A percentile compares a stretch with the other conserved stretches of the same genome.
Evolutionary conservation across 1,140 invertebrate species (phyloP).

Genomic region (Leptonema lineaticorne): DNA sequence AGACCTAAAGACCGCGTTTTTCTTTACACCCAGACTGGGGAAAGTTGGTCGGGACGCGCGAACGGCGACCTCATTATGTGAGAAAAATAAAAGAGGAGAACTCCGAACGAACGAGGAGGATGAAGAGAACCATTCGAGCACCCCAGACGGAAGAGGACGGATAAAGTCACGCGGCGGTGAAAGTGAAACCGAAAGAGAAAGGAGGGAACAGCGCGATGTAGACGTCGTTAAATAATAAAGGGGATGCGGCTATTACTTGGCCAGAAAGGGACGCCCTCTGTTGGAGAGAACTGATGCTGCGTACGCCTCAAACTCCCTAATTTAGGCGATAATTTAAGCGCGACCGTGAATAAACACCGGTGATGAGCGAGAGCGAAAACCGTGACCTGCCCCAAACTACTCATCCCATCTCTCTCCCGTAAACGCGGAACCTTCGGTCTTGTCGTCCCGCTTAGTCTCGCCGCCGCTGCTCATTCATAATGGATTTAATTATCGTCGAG

Average conservation of each 20-base stretch:
- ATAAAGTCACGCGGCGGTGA: background rate
- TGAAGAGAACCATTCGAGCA: slow-evolving; percentile 24
- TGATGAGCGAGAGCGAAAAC: slow-evolving; percentile 26
- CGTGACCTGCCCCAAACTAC: slow-evolving; percentile 37
- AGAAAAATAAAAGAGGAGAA: slow-evolving; percentile 9
- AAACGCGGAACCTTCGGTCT: background rate
- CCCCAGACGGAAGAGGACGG: too few species aligned
- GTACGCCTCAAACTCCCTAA: slow-evolving; percentile 8
- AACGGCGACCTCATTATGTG: slow-evolving; percentile 32
- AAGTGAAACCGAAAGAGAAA: slow-evolving; percentile 10
- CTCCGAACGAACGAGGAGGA: slow-evolving; percentile 18
- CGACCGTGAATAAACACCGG: slow-evolving; percentile 37
- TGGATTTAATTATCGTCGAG: slow-evolving; percentile 42
- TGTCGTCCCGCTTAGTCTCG: slow-evolving; percentile 8
- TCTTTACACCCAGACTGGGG: background rate
- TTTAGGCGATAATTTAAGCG: slow-evolving; percentile 33
- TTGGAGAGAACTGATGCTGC: slow-evolving; percentile 19
- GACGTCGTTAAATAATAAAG: slow-evolving; percentile 29
- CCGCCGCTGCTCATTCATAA: slow-evolving; percentile 36
- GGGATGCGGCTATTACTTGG: slow-evolving; percentile 12
- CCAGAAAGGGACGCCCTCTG: slow-evolving; percentile 23
- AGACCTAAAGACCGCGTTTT: slow-evolving; percentile 4
- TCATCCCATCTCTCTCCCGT: background rate
- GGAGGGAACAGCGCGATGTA: background rate
- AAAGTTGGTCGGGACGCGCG: slow-evolving; percentile 8